Evolutionary conservation across 2,888 invertebrate species (phyloP).

Genomic region (Dendrolimus houi): DNA sequence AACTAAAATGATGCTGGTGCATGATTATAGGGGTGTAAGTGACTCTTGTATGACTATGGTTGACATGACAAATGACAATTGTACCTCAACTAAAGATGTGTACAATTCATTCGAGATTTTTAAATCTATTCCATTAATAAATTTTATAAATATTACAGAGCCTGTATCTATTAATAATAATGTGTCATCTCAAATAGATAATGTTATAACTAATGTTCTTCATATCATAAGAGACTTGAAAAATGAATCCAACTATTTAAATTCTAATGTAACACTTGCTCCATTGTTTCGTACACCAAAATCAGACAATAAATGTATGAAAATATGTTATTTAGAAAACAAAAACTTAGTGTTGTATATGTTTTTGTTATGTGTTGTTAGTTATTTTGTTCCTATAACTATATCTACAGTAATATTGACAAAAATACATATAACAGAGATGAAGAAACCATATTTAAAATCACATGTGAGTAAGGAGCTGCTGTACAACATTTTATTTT

Average conservation of each 20-base stretch:
- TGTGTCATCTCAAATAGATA: slow-evolving; percentile 28
- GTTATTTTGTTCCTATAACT: slow-evolving; percentile 63
- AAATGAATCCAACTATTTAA: slow-evolving; percentile 26
- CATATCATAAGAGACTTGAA: slow-evolving; percentile 42
- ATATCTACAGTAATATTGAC: slow-evolving; percentile 57
- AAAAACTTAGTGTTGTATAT: slow-evolving; percentile 50
- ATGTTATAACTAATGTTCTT: slow-evolving; percentile 44
- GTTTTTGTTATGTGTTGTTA: slow-evolving; percentile 44
- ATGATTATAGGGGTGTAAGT: slow-evolving; percentile 26
- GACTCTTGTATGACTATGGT: slow-evolving; percentile 49
- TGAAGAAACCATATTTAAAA: slow-evolving; percentile 42
- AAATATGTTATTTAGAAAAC: slow-evolving; percentile 55
- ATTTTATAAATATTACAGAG: slow-evolving; percentile 42
- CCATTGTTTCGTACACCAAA: slow-evolving; percentile 34
- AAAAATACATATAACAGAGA: slow-evolving; percentile 50
- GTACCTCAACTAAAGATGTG: slow-evolving; percentile 17
- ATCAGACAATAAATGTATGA: slow-evolving; percentile 36
- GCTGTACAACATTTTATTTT: slow-evolving; percentile 61
- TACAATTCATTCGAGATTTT: slow-evolving; percentile 31
- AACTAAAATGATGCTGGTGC: slow-evolving; percentile 25
- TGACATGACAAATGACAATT: slow-evolving; percentile 36
- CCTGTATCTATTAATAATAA: slow-evolving; percentile 22
- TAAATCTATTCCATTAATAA: slow-evolving; percentile 29
- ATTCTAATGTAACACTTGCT: slow-evolving; percentile 32
- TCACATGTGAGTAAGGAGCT: slow-evolving; percentile 52